These are phyloP conservation scores for Misgurnus anguillicaudatus DNA, from an alignment of 2,113 vertebrate species.

Conservation along the genomic window DNA sequence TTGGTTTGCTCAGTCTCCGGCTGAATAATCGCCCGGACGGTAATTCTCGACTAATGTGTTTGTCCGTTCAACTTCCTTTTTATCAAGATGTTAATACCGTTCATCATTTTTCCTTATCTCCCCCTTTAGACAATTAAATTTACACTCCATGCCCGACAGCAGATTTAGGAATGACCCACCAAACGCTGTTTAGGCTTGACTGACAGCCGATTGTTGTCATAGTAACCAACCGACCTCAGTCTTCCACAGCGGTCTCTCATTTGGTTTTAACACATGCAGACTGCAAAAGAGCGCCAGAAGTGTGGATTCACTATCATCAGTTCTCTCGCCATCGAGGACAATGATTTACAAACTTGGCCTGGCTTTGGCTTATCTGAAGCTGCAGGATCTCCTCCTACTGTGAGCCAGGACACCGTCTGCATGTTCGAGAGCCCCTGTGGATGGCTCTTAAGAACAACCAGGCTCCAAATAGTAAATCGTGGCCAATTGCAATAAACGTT, in stretches of 20 bases:
- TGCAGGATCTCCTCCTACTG: conserved; percentile 62
- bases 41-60: conserved; percentile 69
- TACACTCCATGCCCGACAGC: conserved; percentile 65
- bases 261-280: not conserved
- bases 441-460: conserved; percentile 8
- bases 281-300: conserved; percentile 8
- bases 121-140: conserved; percentile 71
- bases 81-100: conserved; percentile 76
- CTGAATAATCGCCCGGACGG: conserved; percentile 45
- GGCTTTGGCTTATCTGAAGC: conserved; percentile 65
- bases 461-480: conserved; percentile 51
- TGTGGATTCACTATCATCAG: conserved; percentile 38
- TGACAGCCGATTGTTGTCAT: conserved; percentile 80
- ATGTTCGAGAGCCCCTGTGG: conserved; percentile 21
- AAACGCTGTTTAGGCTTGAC: conserved; percentile 69
- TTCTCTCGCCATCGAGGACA: conserved; percentile 50
- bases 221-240: conserved; percentile 77
- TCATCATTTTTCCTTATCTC: conserved; percentile 78
- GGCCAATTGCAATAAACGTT: conserved; percentile 59
- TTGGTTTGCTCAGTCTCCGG: conserved; percentile 38
- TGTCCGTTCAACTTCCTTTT: conserved; percentile 68
- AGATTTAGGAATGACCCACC: conserved; percentile 68
- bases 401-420: conserved; percentile 60
- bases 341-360: conserved; percentile 67
- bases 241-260: conserved; percentile 50